These are phyloP conservation scores for Torymus auratus DNA, from an alignment of 2,888 invertebrate species.

Conservation along the genomic window DNA sequence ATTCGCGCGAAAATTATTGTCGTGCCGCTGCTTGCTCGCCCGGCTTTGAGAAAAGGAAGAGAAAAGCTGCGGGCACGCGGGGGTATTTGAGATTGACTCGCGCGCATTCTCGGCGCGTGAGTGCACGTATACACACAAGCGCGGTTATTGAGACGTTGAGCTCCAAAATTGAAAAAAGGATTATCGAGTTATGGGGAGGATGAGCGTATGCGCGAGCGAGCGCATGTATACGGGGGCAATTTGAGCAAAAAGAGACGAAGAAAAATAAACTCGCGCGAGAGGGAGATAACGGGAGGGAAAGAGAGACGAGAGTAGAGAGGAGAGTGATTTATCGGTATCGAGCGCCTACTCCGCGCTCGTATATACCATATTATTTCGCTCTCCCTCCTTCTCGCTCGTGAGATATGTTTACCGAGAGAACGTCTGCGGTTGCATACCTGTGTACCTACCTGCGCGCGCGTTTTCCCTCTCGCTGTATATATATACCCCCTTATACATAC, in stretches of 20 bases:
- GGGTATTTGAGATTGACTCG: constrained; percentile 41
- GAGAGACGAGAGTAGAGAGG: not conserved
- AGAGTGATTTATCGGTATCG: constrained; percentile 55
- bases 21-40: not conserved
- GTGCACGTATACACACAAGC: constrained; percentile 3
- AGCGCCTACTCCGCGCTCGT: constrained; percentile 14
- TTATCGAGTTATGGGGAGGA: constrained; percentile 49
- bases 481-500: constrained; percentile 6
- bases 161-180: constrained; percentile 58
- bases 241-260: constrained; percentile 19
- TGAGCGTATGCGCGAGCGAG: not conserved
- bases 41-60: not conserved
- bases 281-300: constrained; percentile 28
- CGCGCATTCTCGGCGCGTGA: constrained; percentile 14
- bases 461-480: not conserved
- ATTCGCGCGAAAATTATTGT: constrained; percentile 48
- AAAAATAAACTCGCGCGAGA: not conserved
- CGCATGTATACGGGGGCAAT: constrained; percentile 20
- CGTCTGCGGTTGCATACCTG: no score
- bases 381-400: constrained; percentile 21
- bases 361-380: constrained; percentile 54
- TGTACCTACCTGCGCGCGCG: not conserved
- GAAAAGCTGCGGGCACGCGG: not conserved
- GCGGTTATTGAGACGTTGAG: constrained; percentile 56
- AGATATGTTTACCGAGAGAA: constrained; percentile 52